Base-by-base conservation (phyloP, 2,888 invertebrate genomes). In the Pycnomerus fuliginosus region DNA sequence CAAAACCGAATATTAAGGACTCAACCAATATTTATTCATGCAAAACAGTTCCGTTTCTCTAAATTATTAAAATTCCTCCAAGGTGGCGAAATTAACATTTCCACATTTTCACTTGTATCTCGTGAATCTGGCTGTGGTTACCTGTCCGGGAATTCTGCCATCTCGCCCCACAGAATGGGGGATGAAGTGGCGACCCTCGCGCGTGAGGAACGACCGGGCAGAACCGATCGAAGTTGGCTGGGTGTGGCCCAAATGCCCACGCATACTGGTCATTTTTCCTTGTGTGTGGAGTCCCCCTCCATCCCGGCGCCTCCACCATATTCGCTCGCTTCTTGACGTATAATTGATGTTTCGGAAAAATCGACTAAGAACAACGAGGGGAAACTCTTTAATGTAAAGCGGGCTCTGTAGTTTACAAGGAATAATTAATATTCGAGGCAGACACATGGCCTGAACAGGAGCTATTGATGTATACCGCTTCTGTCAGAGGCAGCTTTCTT, bases 201-300 rank as follows among this genome's bases (percentile, higher is more conserved):
- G 67, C 68, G 68, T 68, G 66, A 69, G 65, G 65, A 69, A 70
- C 70, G 69, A 70, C 72, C 69, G 65, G 70, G 62, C 70, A 67
- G 63, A 72, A 70, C 71, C 71, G 72, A 72, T 72, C 72, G 71
- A 72, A 72, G 69, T 61, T 4, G 60, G 56, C 62, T 62, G 69
- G 68, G 71, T 70, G 69, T 70, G 69, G 69, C 65, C 62, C 63
- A 61, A 69, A 64, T 65, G 68, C 66, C 66, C 67, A 69, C 69
- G 69, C 70, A 68, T 59, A 60, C 65, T 61, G 65, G 64, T 63
- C 64, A 64, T 25, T 25, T 25, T 25, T 25, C 25, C 25, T 25
- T 32, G 35, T 41, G 31, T 40, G 16, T 46, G 29, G 14, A 14
- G 17, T 8, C 32, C 22, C 35, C 27, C 15, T 32, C 28, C 13